Evolutionary conservation across 1,140 invertebrate species (phyloP), one percentile per base, ranked within the genome.

Genomic region (Mycetomoellerius zeteki): DNA sequence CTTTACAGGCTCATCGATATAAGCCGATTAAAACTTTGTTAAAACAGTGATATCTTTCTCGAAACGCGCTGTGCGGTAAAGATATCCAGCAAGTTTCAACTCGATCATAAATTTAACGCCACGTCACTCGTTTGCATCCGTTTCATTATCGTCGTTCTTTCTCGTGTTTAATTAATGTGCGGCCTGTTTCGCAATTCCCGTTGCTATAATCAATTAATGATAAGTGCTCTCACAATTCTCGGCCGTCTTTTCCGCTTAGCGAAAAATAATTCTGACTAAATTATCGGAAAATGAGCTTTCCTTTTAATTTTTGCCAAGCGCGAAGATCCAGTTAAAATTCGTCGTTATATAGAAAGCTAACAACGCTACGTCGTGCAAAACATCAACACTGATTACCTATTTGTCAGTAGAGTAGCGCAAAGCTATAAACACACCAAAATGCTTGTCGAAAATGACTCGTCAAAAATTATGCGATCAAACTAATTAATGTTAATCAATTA

Each of bases 11-110:
- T 72, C 80, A 75, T 60, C 80, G 80, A 84, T 84, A 47, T 75
- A 84, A 84, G 69, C 27, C 69, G 80, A 84, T 84, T 75, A 84
- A 84, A 84, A 84, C 69, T 84, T 84, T 54, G 54, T 71, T 81
- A 71, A 81, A 81, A 47, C 71, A 58, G n/a, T 73, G 80, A 75
- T 84, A 84, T 84, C 24, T 73, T 84, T 4, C 19, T 8, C 14
- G 47, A 24, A 24, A 37, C 24, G 67, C 37, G 67, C 67, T 43
- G 65, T 3, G 33, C 78, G 52, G 24, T 10, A 14, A 60, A 33
- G 37, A 84, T 73, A 84, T 60, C 12, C 69, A 7, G 8, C n/a
- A 62, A 75, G 80, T 72, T 60, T 73, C 80, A 27, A 72, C 21
- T 73, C 67, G 69, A 75, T 75, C 69, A 60, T 84, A 84, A 84